Conservation (phyloP, 2,797 vertebrate species). For the Schizothorax lantsangensis region DNA sequence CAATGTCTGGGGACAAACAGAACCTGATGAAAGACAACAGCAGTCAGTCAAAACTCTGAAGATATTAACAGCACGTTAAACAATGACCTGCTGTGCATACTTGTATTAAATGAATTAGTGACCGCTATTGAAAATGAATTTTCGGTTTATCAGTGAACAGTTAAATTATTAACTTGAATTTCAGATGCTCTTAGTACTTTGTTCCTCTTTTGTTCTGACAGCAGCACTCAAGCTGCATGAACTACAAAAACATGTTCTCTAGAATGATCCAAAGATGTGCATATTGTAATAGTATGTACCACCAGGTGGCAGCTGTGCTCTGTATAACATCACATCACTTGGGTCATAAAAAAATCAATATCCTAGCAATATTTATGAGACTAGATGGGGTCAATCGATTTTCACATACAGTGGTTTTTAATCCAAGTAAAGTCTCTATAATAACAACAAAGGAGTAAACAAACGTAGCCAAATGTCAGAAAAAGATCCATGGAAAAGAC, state of each 20-base stretch:
- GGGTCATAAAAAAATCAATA: constrained; percentile 30
- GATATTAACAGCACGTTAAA: neutral
- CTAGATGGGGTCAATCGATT: constrained; percentile 57
- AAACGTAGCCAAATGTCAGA: constrained; percentile 53
- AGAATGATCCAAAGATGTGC: constrained; percentile 20
- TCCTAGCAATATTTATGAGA: constrained; percentile 56
- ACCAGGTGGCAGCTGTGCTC: constrained; percentile 71
- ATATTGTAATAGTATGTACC: constrained; percentile 46
- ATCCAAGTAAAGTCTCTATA: constrained; percentile 51
- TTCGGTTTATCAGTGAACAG: neutral
- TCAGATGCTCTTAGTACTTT: neutral
- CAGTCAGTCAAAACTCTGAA: neutral
- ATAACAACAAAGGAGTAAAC: constrained; percentile 56
- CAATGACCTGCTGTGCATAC: neutral
- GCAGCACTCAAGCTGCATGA: constrained; percentile 10
- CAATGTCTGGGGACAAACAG: constrained; percentile 93
- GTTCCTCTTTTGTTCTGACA: neutral
- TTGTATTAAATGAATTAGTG: neutral
- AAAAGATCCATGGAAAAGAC: constrained; percentile 11
- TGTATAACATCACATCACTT: neutral
- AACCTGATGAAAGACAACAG: constrained; percentile 78
- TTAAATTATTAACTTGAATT: neutral
- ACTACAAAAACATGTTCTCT: too few relatives aligned
- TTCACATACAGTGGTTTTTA: neutral
- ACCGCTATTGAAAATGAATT: neutral